These are phyloP conservation scores for Trissolcus brochymenae DNA, from an alignment of 2,888 invertebrate species.

Conservation along the genomic window DNA sequence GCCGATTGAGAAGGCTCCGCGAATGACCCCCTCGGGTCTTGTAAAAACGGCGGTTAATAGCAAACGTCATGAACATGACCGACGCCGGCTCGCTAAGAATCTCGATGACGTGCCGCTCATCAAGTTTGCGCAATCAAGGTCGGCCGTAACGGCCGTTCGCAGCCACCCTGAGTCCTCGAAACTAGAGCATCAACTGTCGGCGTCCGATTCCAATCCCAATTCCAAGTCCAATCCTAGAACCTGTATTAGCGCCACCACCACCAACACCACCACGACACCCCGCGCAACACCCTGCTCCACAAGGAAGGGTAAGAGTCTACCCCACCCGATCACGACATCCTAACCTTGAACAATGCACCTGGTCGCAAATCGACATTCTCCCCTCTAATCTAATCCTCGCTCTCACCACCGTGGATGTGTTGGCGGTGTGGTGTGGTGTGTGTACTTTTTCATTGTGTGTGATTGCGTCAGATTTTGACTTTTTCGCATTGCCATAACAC, in stretches of 20 bases:
- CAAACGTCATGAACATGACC: constrained; percentile 79
- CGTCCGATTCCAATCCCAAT: constrained; percentile 64
- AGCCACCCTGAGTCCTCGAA: constrained; percentile 71
- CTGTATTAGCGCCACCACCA: constrained; percentile 74
- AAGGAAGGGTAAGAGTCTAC: constrained; percentile 77
- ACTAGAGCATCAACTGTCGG: constrained; percentile 30
- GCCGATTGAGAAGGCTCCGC: constrained; percentile 64
- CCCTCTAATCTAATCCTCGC: constrained; percentile 71
- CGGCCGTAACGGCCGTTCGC: constrained; percentile 58
- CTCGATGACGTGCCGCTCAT: constrained; percentile 72
- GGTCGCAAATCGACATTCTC: constrained; percentile 62
- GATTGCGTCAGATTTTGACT: constrained; percentile 57
- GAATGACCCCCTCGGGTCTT: constrained; percentile 80
- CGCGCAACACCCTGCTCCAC: constrained; percentile 77
- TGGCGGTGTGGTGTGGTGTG: constrained; percentile 77
- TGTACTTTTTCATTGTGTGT: constrained; percentile 62
- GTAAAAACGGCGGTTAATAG: constrained; percentile 83
- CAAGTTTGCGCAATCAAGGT: constrained; percentile 72
- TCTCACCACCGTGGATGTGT: constrained; percentile 77
- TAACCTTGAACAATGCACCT: constrained; percentile 61
- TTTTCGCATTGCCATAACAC: constrained; percentile 53
- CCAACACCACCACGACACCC: constrained; percentile 77
- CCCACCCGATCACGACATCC: constrained; percentile 69
- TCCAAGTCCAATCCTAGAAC: constrained; percentile 74
- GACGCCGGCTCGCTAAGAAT: constrained; percentile 78